These are phyloP conservation scores for Chrysochloris asiatica DNA, from an alignment of 2,113 vertebrate genomes.

Conservation along the genomic window DNA sequence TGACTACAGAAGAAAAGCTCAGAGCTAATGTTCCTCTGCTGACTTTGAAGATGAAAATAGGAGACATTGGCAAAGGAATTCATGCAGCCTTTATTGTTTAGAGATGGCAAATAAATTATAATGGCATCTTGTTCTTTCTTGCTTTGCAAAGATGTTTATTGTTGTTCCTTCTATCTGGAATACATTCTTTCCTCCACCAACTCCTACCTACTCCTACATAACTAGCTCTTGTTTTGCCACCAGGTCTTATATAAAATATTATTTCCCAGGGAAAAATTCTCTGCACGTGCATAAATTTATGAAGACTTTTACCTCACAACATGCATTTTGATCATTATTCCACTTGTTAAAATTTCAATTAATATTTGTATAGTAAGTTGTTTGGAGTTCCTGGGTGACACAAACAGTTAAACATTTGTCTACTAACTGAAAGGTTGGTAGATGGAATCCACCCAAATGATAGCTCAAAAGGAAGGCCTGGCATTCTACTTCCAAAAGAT, in stretches of 20 bases:
- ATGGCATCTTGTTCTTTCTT: not conserved
- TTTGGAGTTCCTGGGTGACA: not conserved
- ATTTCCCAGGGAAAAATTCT: not conserved
- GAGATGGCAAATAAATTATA: not conserved
- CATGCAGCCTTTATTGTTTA: not conserved
- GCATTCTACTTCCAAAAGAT: not conserved
- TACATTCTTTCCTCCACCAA: not conserved
- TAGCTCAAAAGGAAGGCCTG: not conserved
- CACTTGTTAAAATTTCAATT: conserved; percentile 2
- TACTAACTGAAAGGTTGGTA: not conserved
- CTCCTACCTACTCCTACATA: not conserved
- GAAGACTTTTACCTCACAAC: not conserved
- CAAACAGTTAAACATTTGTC: not conserved
- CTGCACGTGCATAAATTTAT: not conserved
- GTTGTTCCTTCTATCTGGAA: not conserved
- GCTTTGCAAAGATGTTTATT: no score
- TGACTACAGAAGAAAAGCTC: not conserved
- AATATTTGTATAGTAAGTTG: not conserved
- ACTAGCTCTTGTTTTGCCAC: not conserved
- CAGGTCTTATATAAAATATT: not conserved
- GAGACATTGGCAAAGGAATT: not conserved
- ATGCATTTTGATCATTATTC: not conserved
- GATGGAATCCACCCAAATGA: not conserved
- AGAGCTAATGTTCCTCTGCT: not conserved
- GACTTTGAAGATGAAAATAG: not conserved